Evolutionary conservation across 2,797 vertebrate genomes (phyloP).

Genomic region (Cygnus olor): DNA sequence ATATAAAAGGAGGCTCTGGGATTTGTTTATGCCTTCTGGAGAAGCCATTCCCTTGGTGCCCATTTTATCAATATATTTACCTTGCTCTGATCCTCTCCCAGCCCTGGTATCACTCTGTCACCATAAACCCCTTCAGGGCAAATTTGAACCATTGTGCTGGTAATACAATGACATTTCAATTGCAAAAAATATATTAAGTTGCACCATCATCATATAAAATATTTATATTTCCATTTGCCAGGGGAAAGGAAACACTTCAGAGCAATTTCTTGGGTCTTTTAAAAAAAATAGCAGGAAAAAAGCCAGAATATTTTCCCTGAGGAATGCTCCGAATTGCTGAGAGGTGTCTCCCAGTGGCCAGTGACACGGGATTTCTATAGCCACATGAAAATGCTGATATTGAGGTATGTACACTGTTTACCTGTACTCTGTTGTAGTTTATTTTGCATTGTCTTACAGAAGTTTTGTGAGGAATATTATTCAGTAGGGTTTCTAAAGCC

Average conservation of each 20-base stretch:
- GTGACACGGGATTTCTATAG: not conserved
- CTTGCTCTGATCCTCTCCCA: not conserved
- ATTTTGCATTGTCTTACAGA: not conserved
- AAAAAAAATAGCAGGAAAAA: slow-evolving; percentile 2
- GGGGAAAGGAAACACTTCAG: not conserved
- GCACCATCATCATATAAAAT: slow-evolving; percentile 2
- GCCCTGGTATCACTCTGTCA: not conserved
- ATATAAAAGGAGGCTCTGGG: not conserved
- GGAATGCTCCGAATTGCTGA: not conserved
- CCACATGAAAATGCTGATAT: not conserved
- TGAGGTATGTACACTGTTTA: not conserved
- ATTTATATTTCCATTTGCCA: slow-evolving; percentile 17
- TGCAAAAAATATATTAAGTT: not conserved
- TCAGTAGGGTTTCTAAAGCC: not conserved
- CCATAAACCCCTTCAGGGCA: not conserved
- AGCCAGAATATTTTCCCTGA: not conserved
- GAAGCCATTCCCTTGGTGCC: not conserved
- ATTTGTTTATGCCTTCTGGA: not conserved
- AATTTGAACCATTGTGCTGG: not conserved
- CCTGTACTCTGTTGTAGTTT: not conserved
- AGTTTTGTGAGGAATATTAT: not conserved
- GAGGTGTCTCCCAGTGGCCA: not conserved
- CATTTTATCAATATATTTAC: not conserved
- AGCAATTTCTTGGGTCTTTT: not conserved
- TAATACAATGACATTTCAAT: not conserved